Conservation (phyloP, 2,113 vertebrate species). For the Ictalurus punctatus region DNA sequence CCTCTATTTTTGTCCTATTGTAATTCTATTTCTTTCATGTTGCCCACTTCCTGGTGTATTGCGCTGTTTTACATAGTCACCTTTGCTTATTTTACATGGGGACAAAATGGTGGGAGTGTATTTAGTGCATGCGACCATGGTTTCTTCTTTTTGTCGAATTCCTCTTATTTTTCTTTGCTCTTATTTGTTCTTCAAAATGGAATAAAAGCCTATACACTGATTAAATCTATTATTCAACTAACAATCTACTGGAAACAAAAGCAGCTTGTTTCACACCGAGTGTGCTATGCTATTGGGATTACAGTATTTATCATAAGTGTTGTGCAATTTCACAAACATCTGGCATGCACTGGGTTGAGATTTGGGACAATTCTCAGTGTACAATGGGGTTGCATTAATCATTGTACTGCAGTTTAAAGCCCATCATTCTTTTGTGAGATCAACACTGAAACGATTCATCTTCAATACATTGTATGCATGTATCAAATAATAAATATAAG, state of each 20-base stretch:
- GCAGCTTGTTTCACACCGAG: background rate
- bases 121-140: background rate
- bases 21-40: background rate
- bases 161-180: background rate
- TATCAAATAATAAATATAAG: background rate
- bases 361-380: background rate
- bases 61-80: background rate
- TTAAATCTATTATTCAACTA: background rate
- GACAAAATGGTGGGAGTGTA: background rate
- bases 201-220: background rate
- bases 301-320: background rate
- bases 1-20: background rate
- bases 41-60: background rate
- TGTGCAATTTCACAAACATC: conserved; percentile 7
- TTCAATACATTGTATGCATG: background rate
- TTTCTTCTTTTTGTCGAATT: background rate
- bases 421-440: background rate
- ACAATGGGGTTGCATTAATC: background rate
- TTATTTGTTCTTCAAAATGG: background rate
- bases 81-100: background rate
- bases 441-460: background rate
- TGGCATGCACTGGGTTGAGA: background rate
- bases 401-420: background rate
- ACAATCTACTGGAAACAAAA: background rate
- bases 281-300: background rate